Base-by-base conservation (phyloP, 2,113 vertebrate species). In the Gasterosteus aculeatus region DNA sequence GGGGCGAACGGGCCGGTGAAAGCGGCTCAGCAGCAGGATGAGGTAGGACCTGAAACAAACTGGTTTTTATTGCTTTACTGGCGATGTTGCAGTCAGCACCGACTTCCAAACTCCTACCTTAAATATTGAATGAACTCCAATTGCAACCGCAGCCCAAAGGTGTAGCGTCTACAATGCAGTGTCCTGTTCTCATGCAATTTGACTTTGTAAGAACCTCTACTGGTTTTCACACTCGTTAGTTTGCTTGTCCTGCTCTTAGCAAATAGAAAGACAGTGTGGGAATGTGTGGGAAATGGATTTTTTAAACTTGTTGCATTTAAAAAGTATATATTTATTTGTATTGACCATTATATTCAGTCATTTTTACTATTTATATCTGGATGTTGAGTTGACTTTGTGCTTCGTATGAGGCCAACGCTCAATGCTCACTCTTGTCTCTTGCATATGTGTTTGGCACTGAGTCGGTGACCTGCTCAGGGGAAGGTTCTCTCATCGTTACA, bases 21-120 rank as follows among this genome's bases (percentile, higher is more conserved):
- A 91, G 87, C 95, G 61, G 90, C 83, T 88, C 96, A 95, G 72
- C 96, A 96, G 86, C 95, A 94, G 73, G 97, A 98, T 4, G 96
- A 97, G 97, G 97, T 99, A 96, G 93, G 80, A 85, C 75, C 54
- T 38, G 10, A 39, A 26, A 7, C 42, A 22, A 47, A 7, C 39
- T 19, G 47, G 29, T 19, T 47, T 16, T 56, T 46, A 57, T 35
- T 19, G 19, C 39, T 67, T 53, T 31, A 42, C 18, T 15, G 0
- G 5, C 60, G 15, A 8, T 12, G 6, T 10, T 22, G 47, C 71
- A 10, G 65, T 62, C 56, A n/a, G 38, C 33, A 15, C 35, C 22
- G 31, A 76, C 83, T 83, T 85, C 14, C 26, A 75, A 88, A 81
- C 84, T 77, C 84, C 33, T 61, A 26, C 57, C 39, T 91, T 90